Percentiles rank a stretch among this genome's conserved stretches.
These are phyloP conservation scores for Eutrigla gurnardus DNA, from an alignment of 2,797 vertebrate species.

Conservation along the genomic window DNA sequence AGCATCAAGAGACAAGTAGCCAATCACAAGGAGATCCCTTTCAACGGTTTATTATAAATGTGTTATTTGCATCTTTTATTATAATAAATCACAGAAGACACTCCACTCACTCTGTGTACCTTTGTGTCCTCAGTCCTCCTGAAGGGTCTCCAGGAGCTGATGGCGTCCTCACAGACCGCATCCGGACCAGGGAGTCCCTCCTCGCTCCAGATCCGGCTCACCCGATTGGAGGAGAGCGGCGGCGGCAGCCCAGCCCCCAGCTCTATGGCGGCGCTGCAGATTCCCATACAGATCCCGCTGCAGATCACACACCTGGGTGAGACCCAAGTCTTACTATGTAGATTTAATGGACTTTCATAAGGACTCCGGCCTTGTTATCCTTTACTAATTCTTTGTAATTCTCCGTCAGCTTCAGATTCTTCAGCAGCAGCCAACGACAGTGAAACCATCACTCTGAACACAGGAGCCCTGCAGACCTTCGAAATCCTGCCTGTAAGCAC, in stretches of 20 bases:
- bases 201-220: constrained; percentile 90
- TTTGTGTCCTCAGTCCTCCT: constrained; percentile 87
- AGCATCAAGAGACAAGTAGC: constrained; percentile 98
- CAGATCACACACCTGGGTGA: constrained; percentile 98
- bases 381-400: not conserved
- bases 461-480: constrained; percentile 95
- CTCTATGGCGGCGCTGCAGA: constrained; percentile 92
- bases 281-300: constrained; percentile 97
- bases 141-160: constrained; percentile 95
- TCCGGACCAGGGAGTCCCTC: constrained; percentile 71
- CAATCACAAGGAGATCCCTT: constrained; percentile 98
- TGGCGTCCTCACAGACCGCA: constrained; percentile 86
- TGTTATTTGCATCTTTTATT: not conserved
- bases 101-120: not conserved
- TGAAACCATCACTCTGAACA: constrained; percentile 94
- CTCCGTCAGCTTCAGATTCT: constrained; percentile 80
- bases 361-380: no score
- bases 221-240: constrained; percentile 89
- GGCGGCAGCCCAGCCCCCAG: constrained; percentile 79
- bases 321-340: constrained; percentile 52
- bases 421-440: constrained; percentile 85
- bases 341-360: not conserved
- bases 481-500: constrained; percentile 95
- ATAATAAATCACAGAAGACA: not conserved
- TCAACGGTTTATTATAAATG: constrained; percentile 81